Evolutionary conservation across 2,113 vertebrate genomes (phyloP), one percentile per base, ranked within the genome.

Genomic region (Hystrix cristata): DNA sequence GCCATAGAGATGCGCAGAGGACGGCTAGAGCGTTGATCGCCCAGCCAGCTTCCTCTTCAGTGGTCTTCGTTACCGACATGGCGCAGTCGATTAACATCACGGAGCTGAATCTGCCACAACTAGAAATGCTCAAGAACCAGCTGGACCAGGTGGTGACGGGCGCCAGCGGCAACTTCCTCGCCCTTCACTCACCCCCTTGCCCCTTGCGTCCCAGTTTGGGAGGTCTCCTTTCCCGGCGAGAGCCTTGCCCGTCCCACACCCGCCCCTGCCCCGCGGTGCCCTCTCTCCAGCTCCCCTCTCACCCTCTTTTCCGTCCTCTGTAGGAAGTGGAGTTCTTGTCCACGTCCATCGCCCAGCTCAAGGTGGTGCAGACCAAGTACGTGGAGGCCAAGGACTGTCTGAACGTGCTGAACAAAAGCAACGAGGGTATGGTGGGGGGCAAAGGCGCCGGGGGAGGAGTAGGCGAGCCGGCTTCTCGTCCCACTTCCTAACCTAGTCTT

Each of bases 241-340:
- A 59, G 18, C 84, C 46, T 43, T 3, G 7, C 38, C 0, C 1
- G 46, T 57, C 27, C 94, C 84, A 1, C 51, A 31, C 64, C 76
- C 7, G n/a, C 93, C 46, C 74, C 94, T 12, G 67, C 82, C 0
- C 82, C 2, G 25, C 21, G 2, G 34, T 3, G 21, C 79, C 29
- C 69, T 38, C 1, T 46, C 7, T 38, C 4, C 25, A 8, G 5
- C 3, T 38, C 4, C n/a, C 0, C 21, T 3, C n/a, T 55, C 55
- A 87, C 46, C 76, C 25, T 7, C 3, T 84, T 53, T 53, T 46
- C 85, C 25, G 29, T 34, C 21, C 64, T 67, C 55, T 34, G 5
- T 95, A 99, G 99, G 99, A 99, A 96, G 98, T 99, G n/a, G 99
- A 99, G 96, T 99, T 99, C 97, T 96, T 99, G 98, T 99, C 99